Evolutionary conservation across 1,140 invertebrate species (phyloP).

Genomic region (Asbolus verrucosus): DNA sequence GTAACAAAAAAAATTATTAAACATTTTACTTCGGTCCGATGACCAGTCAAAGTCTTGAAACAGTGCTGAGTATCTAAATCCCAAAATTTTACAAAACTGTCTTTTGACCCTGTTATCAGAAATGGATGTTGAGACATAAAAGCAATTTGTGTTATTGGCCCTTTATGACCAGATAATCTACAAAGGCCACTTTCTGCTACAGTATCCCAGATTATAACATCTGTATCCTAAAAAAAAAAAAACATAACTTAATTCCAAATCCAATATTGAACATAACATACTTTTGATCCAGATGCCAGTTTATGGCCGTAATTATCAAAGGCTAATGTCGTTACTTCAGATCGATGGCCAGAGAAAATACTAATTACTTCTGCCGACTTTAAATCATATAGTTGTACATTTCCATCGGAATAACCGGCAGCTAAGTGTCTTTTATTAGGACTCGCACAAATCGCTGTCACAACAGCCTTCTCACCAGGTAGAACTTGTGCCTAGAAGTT

Average conservation of each 20-base stretch:
- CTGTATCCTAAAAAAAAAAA: conserved; percentile 82
- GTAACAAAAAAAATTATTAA: conserved; percentile 39
- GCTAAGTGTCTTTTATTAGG: conserved; percentile 83
- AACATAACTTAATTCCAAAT: no score
- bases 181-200: conserved; percentile 91
- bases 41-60: conserved; percentile 91
- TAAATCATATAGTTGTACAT: conserved; percentile 85
- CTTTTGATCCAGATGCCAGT: conserved; percentile 89
- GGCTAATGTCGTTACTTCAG: conserved; percentile 83
- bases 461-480: conserved; percentile 81
- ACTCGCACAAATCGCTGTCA: conserved; percentile 78
- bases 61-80: conserved; percentile 95
- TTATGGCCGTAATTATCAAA: conserved; percentile 85
- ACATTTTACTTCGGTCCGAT: conserved; percentile 79
- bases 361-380: conserved; percentile 77
- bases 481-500: conserved; percentile 75
- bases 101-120: conserved; percentile 91
- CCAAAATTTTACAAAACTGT: conserved; percentile 98
- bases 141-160: conserved; percentile 85
- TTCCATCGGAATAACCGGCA: conserved; percentile 92
- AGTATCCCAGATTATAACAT: conserved; percentile 95
- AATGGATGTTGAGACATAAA: conserved; percentile 86
- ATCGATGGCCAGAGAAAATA: conserved; percentile 90
- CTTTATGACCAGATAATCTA: conserved; percentile 93
- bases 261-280: no score